Conservation (phyloP, 2,888 invertebrate genomes). For the Gari tellinella region DNA sequence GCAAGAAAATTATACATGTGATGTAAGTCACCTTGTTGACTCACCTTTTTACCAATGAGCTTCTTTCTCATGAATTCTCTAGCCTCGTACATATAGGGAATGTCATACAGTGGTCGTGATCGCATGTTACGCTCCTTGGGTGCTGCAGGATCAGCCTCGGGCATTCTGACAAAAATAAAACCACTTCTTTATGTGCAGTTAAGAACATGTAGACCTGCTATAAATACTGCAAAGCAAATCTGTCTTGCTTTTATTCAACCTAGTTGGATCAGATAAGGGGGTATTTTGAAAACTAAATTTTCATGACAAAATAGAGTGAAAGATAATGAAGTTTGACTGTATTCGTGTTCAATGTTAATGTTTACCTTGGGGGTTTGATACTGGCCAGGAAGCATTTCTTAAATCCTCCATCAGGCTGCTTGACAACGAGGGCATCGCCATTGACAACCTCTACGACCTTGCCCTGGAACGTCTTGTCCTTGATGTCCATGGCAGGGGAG, state of each 20-base stretch:
- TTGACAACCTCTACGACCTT: conserved; percentile 93
- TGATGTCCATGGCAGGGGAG: conserved; percentile 72
- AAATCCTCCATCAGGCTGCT: conserved; percentile 90
- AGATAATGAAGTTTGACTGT: too few species aligned
- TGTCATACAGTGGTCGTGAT: conserved; percentile 94
- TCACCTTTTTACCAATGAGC: conserved; percentile 94
- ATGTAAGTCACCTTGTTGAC: too few species aligned
- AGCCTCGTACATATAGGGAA: conserved; percentile 99
- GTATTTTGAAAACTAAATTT: background rate
- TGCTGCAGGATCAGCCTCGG: conserved; percentile 26
- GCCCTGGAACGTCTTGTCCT: conserved; percentile 81
- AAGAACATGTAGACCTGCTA: too few species aligned
- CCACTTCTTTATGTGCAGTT: too few species aligned
- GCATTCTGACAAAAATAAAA: conserved; percentile 3
- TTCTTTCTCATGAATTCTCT: conserved; percentile 98
- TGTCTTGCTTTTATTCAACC: too few species aligned
- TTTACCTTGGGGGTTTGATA: conserved; percentile 95
- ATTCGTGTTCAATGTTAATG: too few species aligned
- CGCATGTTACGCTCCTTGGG: conserved; percentile 65
- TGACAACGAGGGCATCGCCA: conserved; percentile 96
- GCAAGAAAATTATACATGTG: too few species aligned
- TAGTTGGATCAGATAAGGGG: too few species aligned
- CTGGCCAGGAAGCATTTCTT: conserved; percentile 98
- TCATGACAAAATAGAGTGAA: background rate
- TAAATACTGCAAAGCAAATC: too few species aligned